Evolutionary conservation across 2,797 vertebrate genomes (phyloP).

Genomic region (Pogonophryne albipinna): DNA sequence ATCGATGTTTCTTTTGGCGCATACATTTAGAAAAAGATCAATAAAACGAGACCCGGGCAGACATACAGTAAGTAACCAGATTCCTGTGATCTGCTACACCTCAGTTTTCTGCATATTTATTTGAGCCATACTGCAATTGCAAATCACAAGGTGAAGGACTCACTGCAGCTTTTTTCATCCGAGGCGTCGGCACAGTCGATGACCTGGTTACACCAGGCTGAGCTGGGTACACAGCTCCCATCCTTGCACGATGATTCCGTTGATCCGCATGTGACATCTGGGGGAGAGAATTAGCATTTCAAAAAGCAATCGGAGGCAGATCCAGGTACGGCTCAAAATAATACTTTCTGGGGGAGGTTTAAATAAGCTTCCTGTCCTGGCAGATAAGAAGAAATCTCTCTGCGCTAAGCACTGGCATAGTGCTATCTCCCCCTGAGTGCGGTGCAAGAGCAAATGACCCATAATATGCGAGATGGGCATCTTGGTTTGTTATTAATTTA

Average conservation of each 20-base stretch:
- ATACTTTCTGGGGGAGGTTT: slow-evolving; percentile 25
- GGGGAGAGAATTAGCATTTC: slow-evolving; percentile 70
- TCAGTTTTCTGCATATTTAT: slow-evolving; percentile 11
- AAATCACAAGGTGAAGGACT: slow-evolving; percentile 72
- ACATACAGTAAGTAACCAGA: slow-evolving; percentile 17
- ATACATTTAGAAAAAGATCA: too few relatives aligned
- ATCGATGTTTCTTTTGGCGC: too few relatives aligned
- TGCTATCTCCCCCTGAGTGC: neutral
- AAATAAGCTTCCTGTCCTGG: slow-evolving; percentile 48
- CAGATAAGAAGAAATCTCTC: slow-evolving; percentile 9
- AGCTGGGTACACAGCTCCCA: slow-evolving; percentile 90
- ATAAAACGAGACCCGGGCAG: neutral
- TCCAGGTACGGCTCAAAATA: slow-evolving; percentile 46
- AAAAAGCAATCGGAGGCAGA: slow-evolving; percentile 54
- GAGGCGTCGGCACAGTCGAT: slow-evolving; percentile 95
- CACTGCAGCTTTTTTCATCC: slow-evolving; percentile 97
- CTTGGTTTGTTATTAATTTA: slow-evolving; percentile 14
- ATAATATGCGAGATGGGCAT: slow-evolving; percentile 4
- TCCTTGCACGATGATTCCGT: slow-evolving; percentile 93
- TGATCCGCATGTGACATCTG: slow-evolving; percentile 85
- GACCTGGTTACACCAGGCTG: slow-evolving; percentile 95
- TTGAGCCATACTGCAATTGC: neutral
- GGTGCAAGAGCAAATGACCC: slow-evolving; percentile 23
- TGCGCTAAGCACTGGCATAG: slow-evolving; percentile 1
- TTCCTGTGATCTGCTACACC: slow-evolving; percentile 20